phyloP scores from a whole-genome alignment of 2,113 vertebrate genomes.

The Galbula dea region DNA sequence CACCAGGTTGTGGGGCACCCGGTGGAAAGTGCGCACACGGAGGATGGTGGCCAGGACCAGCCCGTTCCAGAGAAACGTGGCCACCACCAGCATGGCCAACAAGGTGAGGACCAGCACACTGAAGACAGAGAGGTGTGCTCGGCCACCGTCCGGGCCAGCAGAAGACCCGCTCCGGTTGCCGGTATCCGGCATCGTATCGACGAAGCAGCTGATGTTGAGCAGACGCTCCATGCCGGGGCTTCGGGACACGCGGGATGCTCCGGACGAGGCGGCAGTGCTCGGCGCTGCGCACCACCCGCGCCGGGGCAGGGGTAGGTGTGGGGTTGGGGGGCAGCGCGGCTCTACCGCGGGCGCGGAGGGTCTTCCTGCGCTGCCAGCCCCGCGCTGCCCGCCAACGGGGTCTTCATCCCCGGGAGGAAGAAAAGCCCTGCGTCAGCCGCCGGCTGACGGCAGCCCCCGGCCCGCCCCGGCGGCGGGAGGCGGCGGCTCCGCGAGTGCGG shows the following conservation, averaged over 20 bases:
- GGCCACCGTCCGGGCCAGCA: not conserved
- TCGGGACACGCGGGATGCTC: not conserved
- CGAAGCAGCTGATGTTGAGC: slow-evolving; percentile 39
- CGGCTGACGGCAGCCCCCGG: not conserved
- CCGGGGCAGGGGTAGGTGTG: no score
- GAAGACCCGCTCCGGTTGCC: slow-evolving; percentile 38
- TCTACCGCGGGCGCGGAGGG: not conserved
- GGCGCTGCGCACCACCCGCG: not conserved
- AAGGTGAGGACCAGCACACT: slow-evolving; percentile 84
- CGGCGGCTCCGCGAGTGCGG: not conserved
- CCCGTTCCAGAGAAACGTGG: slow-evolving; percentile 93
- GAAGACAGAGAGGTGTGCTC: slow-evolving; percentile 79
- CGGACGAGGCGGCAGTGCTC: not conserved
- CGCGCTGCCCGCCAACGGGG: not conserved
- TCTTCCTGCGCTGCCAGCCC: not conserved
- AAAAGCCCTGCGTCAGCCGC: not conserved
- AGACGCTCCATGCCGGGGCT: slow-evolving; percentile 49
- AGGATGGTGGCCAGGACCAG: slow-evolving; percentile 92
- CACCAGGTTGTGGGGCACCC: slow-evolving; percentile 95
- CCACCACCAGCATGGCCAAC: slow-evolving; percentile 85
- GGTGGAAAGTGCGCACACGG: slow-evolving; percentile 89
- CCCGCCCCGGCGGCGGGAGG: not conserved
- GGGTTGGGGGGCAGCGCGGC: not conserved
- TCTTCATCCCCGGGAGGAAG: not conserved
- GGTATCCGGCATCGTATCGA: not conserved